Conservation (phyloP, 2,113 vertebrate species). For the Larimichthys polyactis region DNA sequence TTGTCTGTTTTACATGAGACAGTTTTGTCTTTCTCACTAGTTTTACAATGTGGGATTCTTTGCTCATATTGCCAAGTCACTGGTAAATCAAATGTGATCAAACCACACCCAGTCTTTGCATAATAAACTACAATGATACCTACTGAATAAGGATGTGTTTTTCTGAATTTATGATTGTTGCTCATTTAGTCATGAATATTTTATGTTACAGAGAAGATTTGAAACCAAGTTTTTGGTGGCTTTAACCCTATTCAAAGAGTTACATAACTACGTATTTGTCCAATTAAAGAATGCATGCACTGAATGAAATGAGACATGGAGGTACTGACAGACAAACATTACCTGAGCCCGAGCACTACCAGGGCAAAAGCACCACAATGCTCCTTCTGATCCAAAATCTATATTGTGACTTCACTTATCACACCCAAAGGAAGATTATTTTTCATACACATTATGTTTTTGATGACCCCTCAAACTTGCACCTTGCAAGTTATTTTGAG, state of each 20-base stretch:
- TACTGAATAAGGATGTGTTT: not conserved
- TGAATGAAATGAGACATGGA: not conserved
- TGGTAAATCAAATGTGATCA: not conserved
- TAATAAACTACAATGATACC: not conserved
- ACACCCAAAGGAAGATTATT: not conserved
- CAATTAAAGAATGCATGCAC: no score
- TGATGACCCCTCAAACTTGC: not conserved
- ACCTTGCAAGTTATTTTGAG: no score
- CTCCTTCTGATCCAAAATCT: not conserved
- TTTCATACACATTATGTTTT: not conserved
- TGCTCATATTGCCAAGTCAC: not conserved
- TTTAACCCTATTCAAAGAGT: no score
- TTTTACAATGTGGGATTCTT: not conserved
- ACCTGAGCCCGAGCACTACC: not conserved
- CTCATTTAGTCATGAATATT: not conserved
- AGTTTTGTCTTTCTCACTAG: not conserved
- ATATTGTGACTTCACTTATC: constrained; percentile 5
- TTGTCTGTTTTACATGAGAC: not conserved
- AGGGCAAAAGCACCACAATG: not conserved
- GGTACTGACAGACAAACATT: constrained; percentile 16
- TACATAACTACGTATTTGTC: no score
- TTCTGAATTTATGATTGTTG: not conserved
- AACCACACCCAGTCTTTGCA: not conserved
- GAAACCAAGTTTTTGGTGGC: not conserved
- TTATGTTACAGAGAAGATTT: not conserved